phyloP scores from a whole-genome alignment of 1,140 invertebrate genomes.

The Hypothenemus hampei region DNA sequence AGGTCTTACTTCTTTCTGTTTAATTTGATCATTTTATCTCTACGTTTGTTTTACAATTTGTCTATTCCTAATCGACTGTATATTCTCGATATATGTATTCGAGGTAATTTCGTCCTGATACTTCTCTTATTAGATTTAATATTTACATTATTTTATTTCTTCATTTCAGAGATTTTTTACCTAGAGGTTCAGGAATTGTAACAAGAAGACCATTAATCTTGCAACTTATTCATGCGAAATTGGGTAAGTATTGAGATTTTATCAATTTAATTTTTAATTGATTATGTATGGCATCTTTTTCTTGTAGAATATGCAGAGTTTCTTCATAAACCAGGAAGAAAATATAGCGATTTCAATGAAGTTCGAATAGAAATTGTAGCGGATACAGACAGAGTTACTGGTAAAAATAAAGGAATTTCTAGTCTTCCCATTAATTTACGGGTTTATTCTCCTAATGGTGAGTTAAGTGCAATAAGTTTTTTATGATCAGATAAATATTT shows the following conservation, averaged over 20 bases:
- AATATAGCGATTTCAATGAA: constrained; percentile 93
- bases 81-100: too few species aligned
- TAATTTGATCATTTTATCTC: too few species aligned
- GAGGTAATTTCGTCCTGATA: too few species aligned
- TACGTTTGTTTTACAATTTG: too few species aligned
- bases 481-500: neutral
- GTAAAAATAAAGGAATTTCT: constrained; percentile 97
- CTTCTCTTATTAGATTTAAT: too few species aligned
- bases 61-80: too few species aligned
- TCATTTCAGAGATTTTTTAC: constrained; percentile 85
- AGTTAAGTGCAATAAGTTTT: constrained; percentile 20
- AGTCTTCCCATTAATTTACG: constrained; percentile 98
- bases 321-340: constrained; percentile 95
- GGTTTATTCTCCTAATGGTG: constrained; percentile 97
- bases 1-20: too few species aligned
- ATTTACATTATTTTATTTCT: too few species aligned
- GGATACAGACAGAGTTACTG: constrained; percentile 96
- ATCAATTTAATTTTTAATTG: neutral
- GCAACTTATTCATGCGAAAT: constrained; percentile 84
- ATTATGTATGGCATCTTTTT: neutral
- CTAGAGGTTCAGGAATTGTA: constrained; percentile 94
- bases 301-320: constrained; percentile 93
- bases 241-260: constrained; percentile 57
- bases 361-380: constrained; percentile 97
- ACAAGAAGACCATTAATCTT: constrained; percentile 96